Evolutionary conservation across 2,797 vertebrate genomes (phyloP), one percentile per base, ranked within the genome.

Genomic region (Microhierax caerulescens): DNA sequence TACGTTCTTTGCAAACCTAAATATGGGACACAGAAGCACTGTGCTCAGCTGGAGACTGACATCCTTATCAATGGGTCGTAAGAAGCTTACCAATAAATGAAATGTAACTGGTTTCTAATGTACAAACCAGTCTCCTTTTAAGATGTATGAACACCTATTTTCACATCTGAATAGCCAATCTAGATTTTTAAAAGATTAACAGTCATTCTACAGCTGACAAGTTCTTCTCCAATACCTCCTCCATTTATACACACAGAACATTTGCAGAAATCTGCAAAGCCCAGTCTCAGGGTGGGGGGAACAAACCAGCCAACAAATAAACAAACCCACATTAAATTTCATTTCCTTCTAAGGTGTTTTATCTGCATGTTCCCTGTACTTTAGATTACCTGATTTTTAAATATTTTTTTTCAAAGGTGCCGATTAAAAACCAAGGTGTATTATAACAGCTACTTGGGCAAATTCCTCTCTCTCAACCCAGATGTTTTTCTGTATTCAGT

Each of bases 1-100:
- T 30, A 73, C 3, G 92, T 96, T 98, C 95, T 94, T 82, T 93
- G 82, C 74, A 78, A 95, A 97, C 88, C 97, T 94, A 97, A 98
- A 96, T 97, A 85, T 80, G 97, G 91, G 94, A 45, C 48, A 70
- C 74, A 41, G 63, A 37, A 94, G 81, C 57, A 59, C 63, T 13
- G 47, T 24, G 51, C 79, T 92, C 34, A n/a, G 90, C 67, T 85
- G 39, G 75, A 90, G 63, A 45, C 54, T 20, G 25, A 48, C 68
- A 85, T 16, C 57, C 77, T 75, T 86, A 92, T 88, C 85, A 32
- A 74, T n/a, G 73, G 60, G 85, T n/a, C 32, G 4, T 41, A 30
- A 79, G 75, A 23, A 84, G 17, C 47, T 75, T 24, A 95, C 80
- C 61, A 79, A 57, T 24, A 85, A 85, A 50, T 11, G 12, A 54